Conservation (phyloP, 2,797 vertebrate species). For the Cygnus olor region DNA sequence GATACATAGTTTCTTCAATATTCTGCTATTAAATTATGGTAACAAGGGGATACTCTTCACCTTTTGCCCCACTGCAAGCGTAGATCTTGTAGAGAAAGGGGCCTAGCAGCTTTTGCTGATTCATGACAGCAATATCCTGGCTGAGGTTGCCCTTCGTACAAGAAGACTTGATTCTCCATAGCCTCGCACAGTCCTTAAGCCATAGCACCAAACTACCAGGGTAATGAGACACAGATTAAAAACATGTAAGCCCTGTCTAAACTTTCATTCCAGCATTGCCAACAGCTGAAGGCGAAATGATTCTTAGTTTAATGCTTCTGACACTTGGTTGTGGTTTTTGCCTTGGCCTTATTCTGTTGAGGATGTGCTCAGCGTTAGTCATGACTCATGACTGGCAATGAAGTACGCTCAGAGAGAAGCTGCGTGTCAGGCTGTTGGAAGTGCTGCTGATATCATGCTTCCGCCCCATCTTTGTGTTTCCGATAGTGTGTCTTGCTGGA, state of each 20-base stretch:
- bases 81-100: not conserved
- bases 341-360: not conserved
- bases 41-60: not conserved
- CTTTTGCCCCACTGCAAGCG: not conserved
- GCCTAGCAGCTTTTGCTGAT: not conserved
- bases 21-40: not conserved
- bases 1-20: accelerated
- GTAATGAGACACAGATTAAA: not conserved
- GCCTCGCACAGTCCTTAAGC: not conserved
- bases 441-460: not conserved
- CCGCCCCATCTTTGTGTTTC: not conserved
- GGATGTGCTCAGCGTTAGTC: not conserved
- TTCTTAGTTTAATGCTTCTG: not conserved
- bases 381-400: accelerated
- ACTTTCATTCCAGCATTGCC: not conserved
- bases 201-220: not conserved
- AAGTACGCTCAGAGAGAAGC: not conserved
- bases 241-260: not conserved
- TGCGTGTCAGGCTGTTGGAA: not conserved
- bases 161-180: not conserved
- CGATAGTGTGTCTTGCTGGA: accelerated
- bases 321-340: not conserved
- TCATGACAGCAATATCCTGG: not conserved
- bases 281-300: not conserved
- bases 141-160: not conserved